Percentiles rank a stretch among this genome's conserved stretches.
Evolutionary conservation across 2,888 invertebrate species (phyloP).

Genomic region (Philereme vetulata): DNA sequence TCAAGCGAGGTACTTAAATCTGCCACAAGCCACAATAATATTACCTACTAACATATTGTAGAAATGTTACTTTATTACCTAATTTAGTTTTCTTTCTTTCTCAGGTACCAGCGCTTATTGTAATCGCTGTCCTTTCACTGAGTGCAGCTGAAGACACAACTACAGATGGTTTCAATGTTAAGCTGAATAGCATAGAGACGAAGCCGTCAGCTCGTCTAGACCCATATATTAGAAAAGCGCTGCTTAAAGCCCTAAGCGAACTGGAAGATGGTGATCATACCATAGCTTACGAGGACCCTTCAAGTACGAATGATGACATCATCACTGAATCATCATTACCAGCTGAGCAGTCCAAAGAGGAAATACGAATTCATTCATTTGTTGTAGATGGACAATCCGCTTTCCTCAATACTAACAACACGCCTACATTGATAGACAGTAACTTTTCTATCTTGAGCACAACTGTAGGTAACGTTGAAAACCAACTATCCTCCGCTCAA

Average conservation of each 20-base stretch:
- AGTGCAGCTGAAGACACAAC: conserved; percentile 61
- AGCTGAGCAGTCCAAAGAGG: conserved; percentile 51
- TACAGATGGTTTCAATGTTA: conserved; percentile 61
- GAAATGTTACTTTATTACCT: neutral
- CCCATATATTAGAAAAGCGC: conserved; percentile 88
- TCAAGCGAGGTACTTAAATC: too few species aligned
- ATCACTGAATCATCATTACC: conserved; percentile 47
- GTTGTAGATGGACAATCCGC: conserved; percentile 77
- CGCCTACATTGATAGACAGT: conserved; percentile 64
- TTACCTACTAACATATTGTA: too few species aligned
- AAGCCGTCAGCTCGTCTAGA: conserved; percentile 86
- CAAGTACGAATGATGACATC: conserved; percentile 64
- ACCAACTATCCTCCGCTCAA: conserved; percentile 64
- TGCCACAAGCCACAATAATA: too few species aligned
- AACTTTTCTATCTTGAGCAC: conserved; percentile 74
- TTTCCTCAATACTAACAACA: conserved; percentile 57
- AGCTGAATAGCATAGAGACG: conserved; percentile 70
- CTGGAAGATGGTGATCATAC: conserved; percentile 86
- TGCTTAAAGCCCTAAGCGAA: conserved; percentile 90
- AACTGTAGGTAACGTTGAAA: conserved; percentile 78
- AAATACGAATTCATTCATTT: conserved; percentile 84
- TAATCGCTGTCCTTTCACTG: conserved; percentile 55
- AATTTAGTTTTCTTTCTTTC: conserved; percentile 34
- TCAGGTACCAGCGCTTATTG: conserved; percentile 63
- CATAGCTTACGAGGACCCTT: conserved; percentile 74